These are phyloP conservation scores for Papilio demoleus DNA, from an alignment of 2,888 invertebrate species.

Conservation along the genomic window DNA sequence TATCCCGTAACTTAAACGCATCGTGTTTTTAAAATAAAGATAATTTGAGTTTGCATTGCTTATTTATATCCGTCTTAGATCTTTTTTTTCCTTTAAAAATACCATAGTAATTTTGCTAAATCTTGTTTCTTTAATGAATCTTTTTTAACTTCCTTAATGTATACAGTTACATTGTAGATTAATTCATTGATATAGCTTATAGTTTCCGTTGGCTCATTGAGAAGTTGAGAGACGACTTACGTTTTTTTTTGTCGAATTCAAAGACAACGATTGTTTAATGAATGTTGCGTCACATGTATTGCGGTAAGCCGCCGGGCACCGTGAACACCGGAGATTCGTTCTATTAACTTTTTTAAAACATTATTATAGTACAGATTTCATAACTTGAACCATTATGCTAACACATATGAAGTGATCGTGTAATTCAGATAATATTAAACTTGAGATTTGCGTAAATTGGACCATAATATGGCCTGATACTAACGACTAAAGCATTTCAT, in stretches of 20 bases:
- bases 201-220: constrained; percentile 8
- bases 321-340: constrained; percentile 60
- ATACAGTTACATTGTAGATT: not conserved
- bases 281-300: constrained; percentile 27
- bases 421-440: too few relatives aligned
- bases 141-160: constrained; percentile 2
- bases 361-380: too few relatives aligned
- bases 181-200: constrained; percentile 2
- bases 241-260: constrained; percentile 21
- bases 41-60: constrained; percentile 6
- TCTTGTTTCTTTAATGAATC: not conserved
- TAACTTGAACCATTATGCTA: too few relatives aligned
- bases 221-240: not conserved
- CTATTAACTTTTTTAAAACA: constrained; percentile 52
- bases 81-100: not conserved
- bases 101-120: not conserved
- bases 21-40: too few relatives aligned
- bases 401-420: too few relatives aligned
- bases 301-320: constrained; percentile 4
- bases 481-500: too few relatives aligned
- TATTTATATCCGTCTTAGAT: not conserved
- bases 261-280: constrained; percentile 40
- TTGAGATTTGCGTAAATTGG: constrained; percentile 43
- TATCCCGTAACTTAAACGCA: too few relatives aligned
- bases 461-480: constrained; percentile 8